Evolutionary conservation across 1,140 invertebrate genomes (phyloP), one percentile per base, ranked within the genome.

Genomic region (Drosophila rhopaloa): DNA sequence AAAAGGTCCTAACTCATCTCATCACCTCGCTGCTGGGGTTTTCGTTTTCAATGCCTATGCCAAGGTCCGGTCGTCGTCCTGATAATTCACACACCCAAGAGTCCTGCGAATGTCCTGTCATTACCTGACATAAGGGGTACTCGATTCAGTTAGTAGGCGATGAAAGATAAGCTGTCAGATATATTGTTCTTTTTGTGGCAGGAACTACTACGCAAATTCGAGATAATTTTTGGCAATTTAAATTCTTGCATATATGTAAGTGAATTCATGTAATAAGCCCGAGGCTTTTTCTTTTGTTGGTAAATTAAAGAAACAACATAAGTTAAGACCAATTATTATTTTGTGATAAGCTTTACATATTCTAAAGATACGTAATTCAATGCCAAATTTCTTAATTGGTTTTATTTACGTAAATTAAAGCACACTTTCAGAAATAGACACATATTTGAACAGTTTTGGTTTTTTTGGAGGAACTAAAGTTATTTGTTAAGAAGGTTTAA

Each of bases 1-100:
- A 40, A 32, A 5, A 8, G 44, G 53, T n/a, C 38, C 50, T n/a
- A 19, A 44, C 41, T 53, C 47, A 44, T 38, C 32, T 14, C 7
- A 16, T 32, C 5, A 0, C 8, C 9, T 7, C 2, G n/a, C 19
- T 16, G 2, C 7, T 13, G 19, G 66, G 54, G 55, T 70, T 79
- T 81, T 58, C 46, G 65, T 37, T 76, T 81, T 74, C 70, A 82
- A 65, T 82, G 80, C 73, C 66, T 81, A 43, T 72, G 81, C 74
- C 81, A 84, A 84, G 81, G 81, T 81, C 66, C 60, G 54, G 57
- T 60, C 59, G 32, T 37, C 46, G 72, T 67, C 77, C 44, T 71
- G 65, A 14, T 40, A 51, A 67, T 50, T 47, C 41, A 47, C 47
- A 47, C 71, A 60, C 24, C 24, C 24, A 24, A 24, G 24, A 24